phyloP scores from a whole-genome alignment of 2,888 invertebrate genomes.

The Clunio marinus region DNA sequence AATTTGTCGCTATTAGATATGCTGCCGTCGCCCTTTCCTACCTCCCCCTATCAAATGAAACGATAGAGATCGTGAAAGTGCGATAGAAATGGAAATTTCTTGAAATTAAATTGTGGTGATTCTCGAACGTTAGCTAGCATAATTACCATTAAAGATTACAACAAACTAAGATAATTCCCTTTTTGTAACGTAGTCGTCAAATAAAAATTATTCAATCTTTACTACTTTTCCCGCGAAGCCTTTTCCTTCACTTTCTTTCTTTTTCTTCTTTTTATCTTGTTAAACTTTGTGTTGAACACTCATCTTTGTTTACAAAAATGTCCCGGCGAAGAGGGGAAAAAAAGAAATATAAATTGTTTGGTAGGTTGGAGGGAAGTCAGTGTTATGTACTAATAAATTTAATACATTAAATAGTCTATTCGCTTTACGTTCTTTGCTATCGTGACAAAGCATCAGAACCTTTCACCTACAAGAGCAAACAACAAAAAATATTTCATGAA shows the following conservation, averaged over 20 bases:
- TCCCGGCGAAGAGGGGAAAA: no score
- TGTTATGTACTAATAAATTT: conserved; percentile 1
- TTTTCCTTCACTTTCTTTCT: no score
- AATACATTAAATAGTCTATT: background rate
- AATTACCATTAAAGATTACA: conserved; percentile 9
- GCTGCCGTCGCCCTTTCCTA: background rate
- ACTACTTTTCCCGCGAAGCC: no score
- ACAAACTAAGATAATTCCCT: no score
- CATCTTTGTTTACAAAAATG: no score
- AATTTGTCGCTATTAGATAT: conserved; percentile 22
- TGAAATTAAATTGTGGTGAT: conserved; percentile 21
- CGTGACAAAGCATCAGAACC: background rate
- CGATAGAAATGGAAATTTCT: background rate
- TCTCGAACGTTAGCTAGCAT: background rate
- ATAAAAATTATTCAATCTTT: no score
- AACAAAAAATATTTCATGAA: conserved; percentile 21
- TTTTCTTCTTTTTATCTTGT: no score
- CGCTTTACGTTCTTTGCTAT: conserved; percentile 7
- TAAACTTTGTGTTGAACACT: no score
- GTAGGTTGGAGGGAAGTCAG: background rate
- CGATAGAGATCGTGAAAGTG: background rate
- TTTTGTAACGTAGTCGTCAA: no score
- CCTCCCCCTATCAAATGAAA: background rate
- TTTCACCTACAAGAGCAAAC: background rate
- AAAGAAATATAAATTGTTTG: background rate